Evolutionary conservation across 2,113 vertebrate genomes (phyloP), one percentile per base, ranked within the genome.

Genomic region (Notothenia coriiceps): DNA sequence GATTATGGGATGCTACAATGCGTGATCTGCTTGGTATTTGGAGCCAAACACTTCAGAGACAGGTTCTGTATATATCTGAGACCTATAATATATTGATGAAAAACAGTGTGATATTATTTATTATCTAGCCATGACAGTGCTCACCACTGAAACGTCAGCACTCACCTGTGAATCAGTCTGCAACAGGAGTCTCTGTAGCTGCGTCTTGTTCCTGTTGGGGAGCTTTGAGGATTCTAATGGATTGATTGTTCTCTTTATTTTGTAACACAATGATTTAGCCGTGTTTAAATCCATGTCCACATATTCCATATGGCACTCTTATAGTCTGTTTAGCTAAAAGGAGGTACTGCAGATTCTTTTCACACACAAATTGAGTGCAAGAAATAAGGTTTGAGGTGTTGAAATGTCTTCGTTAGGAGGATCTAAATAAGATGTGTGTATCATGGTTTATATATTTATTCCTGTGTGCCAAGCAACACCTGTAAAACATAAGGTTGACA

Each of bases 101-200:
- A 29, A 29, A 3, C 25, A 29, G 25, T 29, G 25, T 29, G 35
- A 35, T 35, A 35, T 35, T 6, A 35, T 35, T 35, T 6, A 35
- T 35, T 1, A 35, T 35, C 35, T 6, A 7, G 35, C 35, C 35
- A 5, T 35, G 5, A 35, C 35, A 35, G 35, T 61, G 10, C 4
- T 8, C 59, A 68, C 4, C n/a, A 15, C 35, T 15, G 18, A 15
- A 47, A 11, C 9, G 40, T 78, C 14, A 46, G 20, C 66, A 79
- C 86, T 88, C 83, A 85, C 82, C 82, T 83, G n/a, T 20, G 59
- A 57, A 46, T 46, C 14, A 3, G 43, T 70, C 44, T 46, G 44
- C 12, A 47, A 11, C 46, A 47, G 46, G 35, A 35, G 35, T 35
- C 35, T 35, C 35, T 35, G 35, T 1, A 35, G 35, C 35, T 35